Base-by-base conservation (phyloP, 2,113 vertebrate genomes). In the Grammomys surdaster region DNA sequence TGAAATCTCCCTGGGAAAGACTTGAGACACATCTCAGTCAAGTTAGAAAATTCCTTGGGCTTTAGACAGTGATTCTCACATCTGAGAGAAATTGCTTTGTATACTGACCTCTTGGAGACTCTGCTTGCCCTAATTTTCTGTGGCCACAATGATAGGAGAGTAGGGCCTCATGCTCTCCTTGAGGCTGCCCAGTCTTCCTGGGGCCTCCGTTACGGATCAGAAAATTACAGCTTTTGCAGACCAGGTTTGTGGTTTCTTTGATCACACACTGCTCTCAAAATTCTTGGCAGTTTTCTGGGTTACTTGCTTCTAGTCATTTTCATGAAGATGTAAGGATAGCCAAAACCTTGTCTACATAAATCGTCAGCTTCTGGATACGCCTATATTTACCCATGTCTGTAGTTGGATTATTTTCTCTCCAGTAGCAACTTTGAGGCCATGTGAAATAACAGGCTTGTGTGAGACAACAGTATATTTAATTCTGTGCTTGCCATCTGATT, bases 221-320 rank as follows among this genome's bases (percentile, higher is more conserved):
- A 91, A 96, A 97, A 98, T 97, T 93, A 96, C 5, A 96, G 86
- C 69, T 95, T 86, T 78, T 65, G 81, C 60, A 82, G 73, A 70
- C 95, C 93, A 97, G 81, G 93, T 94, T 91, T 96, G 93, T 95
- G 96, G 96, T 70, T 97, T 92, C 94, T 97, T 97, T 97, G 96
- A 97, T 97, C 93, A 20, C 58, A 95, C 31, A 67, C 84, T 90
- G 70, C 81, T 95, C 88, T 63, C 78, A 92, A 95, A 96, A 91
- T 96, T 95, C 89, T 89, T 97, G 56, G 86, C 86, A 70, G 86
- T 97, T 95, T 96, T 95, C 60, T 91, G 76, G 51, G 85, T 73
- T 77, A 36, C 76, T 90, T 92, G n/a, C 90, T 96, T 91, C 67
- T 46, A 67, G 91, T 94, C 77, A 75, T 96, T 94, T 93, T 84